Base-by-base conservation (phyloP, 2,113 vertebrate species). In the Oxyruncus cristatus region DNA sequence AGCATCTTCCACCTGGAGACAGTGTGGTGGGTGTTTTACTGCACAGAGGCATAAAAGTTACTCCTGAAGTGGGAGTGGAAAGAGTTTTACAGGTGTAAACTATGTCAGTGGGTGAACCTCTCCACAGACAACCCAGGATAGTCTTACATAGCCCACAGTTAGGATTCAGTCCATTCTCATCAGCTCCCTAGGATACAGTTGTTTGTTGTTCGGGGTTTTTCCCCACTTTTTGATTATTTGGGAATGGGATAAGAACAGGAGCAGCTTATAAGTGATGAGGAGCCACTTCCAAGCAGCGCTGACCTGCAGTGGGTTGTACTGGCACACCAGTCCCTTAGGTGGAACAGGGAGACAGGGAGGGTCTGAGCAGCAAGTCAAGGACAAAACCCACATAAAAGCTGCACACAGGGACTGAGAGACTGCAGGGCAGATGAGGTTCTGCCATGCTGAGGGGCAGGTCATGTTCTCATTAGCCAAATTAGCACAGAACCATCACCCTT, bases 321-420 rank as follows among this genome's bases (percentile, higher is more conserved):
- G 68, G 26, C 72, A 17, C 42, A 11, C 7, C 33, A 16, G 6
- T 52, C 46, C 78, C 50, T 6, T 9, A 9, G 53, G 5, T 11
- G 32, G 52, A 9, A 14, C 23, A 32, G 14, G 44, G 56, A 65
- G 37, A 9, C 21, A 39, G 42, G 44, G n/a, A 28, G 52, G 47
- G 24, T 8, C 56, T 71, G 62, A 63, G 52, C 42, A 66, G 20
- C 46, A 66, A 52, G 16, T 5, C 22, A 3, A 30, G 47, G 68
- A 20, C 30, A 81, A 33, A 81, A 56, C 16, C 37, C 14, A 11
- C 8, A 0, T 20, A 19, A 37, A 50, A 4, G 33, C 24, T 55
- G 9, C 6, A 1, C 30, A 11, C 37, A 14, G 49, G 2, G 7
- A 6, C 12, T 20, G 84, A 3, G 6, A n/a, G 6, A 14, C 18